Base-by-base conservation (phyloP, 2,113 vertebrate genomes). In the Circaetus gallicus region DNA sequence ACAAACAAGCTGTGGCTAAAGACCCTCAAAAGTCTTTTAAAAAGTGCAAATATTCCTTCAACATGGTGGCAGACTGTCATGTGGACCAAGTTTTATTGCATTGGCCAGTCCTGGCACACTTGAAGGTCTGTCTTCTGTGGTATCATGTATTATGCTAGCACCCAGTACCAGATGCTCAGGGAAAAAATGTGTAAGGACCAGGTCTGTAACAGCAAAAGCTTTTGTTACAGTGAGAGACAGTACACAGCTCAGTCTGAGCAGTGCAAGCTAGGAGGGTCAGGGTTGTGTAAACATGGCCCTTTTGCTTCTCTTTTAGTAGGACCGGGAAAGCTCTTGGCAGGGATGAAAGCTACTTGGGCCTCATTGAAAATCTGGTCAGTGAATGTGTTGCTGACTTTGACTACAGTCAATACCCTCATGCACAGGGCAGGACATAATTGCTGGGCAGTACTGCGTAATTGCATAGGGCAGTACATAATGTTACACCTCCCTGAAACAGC, bases 111-210 rank as follows among this genome's bases (percentile, higher is more conserved):
- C 86, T 72, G 65, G 52, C 58, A 45, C 8, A 5, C 28, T 43
- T 4, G 3, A 38, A 69, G 45, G 9, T 90, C 56, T 76, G 26
- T 59, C 32, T 84, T 89, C 8, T 50, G 47, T 43, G 31, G 9
- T 73, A 10, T 34, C 8, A 3, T 7, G 19, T 56, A 6, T 70
- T 15, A 12, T 36, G 34, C 17, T 59, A 19, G 18, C 53, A 65
- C 29, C 72, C 52, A 55, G 13, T 56, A 58, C 8, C 19, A 61
- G 16, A 22, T 59, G 43, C 18, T 58, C 0, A 1, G 53, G 31
- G 26, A 14, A 50, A 15, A 82, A 76, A 13, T 22, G 25, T 0
- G 0, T 32, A 21, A 61, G 62, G 53, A 93, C 5, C 1, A 1
- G 19, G 6, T 72, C 26, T 81, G 50, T 50, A 74, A 34, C 43